These are phyloP conservation scores for Engystomops pustulosus DNA, from an alignment of 2,113 vertebrate species.

Conservation along the genomic window DNA sequence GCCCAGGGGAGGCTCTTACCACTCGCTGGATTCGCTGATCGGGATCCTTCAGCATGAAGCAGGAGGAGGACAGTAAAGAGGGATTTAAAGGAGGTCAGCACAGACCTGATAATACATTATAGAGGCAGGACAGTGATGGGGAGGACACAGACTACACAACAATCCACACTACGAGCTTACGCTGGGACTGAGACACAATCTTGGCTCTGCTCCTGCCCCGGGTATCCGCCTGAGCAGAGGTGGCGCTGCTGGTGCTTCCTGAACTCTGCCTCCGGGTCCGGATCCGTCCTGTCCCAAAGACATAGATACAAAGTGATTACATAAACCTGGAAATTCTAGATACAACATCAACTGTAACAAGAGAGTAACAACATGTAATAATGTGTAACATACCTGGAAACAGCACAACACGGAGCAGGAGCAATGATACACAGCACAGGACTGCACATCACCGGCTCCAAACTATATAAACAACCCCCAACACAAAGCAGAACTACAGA, in stretches of 20 bases:
- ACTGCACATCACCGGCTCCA: too few species aligned
- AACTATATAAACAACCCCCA: too few species aligned
- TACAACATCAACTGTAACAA: neutral
- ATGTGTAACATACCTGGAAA: neutral
- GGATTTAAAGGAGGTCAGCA: constrained; percentile 80
- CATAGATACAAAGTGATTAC: neutral
- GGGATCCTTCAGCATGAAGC: constrained; percentile 97
- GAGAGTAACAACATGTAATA: neutral
- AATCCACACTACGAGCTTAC: constrained; percentile 75
- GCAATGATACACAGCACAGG: too few species aligned
- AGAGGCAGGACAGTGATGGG: neutral
- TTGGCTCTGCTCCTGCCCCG: constrained; percentile 96
- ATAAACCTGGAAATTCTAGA: neutral
- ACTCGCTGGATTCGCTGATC: constrained; percentile 99
- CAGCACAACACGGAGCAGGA: neutral
- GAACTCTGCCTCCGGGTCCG: constrained; percentile 93
- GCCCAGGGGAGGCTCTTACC: constrained; percentile 83
- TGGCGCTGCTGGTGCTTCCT: constrained; percentile 82
- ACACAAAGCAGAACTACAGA: neutral
- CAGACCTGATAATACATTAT: neutral
- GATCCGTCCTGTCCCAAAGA: constrained; percentile 83
- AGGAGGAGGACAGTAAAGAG: constrained; percentile 88
- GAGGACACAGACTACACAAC: neutral
- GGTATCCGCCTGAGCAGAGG: constrained; percentile 82
- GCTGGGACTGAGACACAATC: constrained; percentile 97